Base-by-base conservation (phyloP, 1,140 invertebrate species). In the Meteorus sp. region DNA sequence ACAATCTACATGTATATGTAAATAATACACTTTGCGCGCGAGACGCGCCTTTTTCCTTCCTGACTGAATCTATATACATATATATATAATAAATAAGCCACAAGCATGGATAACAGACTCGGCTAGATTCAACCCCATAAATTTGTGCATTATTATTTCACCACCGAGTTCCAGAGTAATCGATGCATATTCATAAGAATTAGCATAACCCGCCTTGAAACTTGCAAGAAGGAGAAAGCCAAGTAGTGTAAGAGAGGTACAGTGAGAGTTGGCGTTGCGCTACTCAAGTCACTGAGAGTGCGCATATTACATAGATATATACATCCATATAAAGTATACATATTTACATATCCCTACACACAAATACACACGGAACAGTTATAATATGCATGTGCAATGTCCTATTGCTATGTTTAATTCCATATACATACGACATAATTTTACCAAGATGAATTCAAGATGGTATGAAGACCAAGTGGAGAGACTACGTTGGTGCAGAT, bases 151-250 rank as follows among this genome's bases (percentile, higher is more conserved):
- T n/a, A n/a, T n/a, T 71, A 68, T 70, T 72, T 70, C 69, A 67
- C 62, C 59, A 54, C 45, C 52, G n/a, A n/a, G 54, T 41, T 68
- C 66, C 59, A 63, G 60, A 68, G 60, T 69, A 63, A 72, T 74
- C 66, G 66, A 74, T 74, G 72, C 70, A 74, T 74, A 74, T 72
- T 72, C 71, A 74, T 74, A 65, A 55, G 54, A 55, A 67, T 65
- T 67, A 65, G 59, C 60, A 63, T 55, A 57, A 48, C 33, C 56
- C 50, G 62, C 62, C 68, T 71, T 65, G 66, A 25, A 64, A 63
- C 57, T 56, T 3, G 39, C 7, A 17, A 11, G 19, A n/a, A 15
- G 44, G 44, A 22, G 9, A 52, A 47, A 41, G 33, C 39, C 31
- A 44, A 56, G 19, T 22, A 20, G 17, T 20, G 39, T 7, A 33